Evolutionary conservation across 2,888 invertebrate genomes (phyloP), one percentile per base, ranked within the genome.

Genomic region (Sinodicranocentrus sp.): DNA sequence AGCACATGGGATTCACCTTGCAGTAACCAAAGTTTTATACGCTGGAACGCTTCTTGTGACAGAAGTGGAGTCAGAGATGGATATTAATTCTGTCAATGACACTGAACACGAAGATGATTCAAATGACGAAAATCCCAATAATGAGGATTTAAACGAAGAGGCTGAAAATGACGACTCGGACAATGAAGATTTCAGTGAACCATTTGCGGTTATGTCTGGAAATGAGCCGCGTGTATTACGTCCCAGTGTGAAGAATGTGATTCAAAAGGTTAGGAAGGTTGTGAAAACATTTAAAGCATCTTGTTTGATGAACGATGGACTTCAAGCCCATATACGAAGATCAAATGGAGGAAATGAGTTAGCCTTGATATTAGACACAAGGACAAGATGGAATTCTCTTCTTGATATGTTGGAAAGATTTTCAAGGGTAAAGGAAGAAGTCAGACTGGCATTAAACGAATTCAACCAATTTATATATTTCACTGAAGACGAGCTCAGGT

Each of bases 1-100:
- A 5, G 61, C 75, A n/a, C 63, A 75, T 23, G 75, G 48, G 2
- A 48, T 75, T 1, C 75, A 75, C 19, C 23, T 75, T 0, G 75
- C 75, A 0, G 75, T 75, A 1, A n/a, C 10, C 5, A 26, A 44
- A 28, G 63, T 63, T 3, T 15, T 72, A 1, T 75, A 63, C 13
- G 19, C n/a, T 21, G 10, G 26, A 6, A 15, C 61, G n/a, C 25
- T 3, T 10, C 33, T 6, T 33, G 5, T 33, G 33, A 33, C 3
- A 33, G 5, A 10, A 33, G 33, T 33, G 33, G 33, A 33, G 33
- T 33, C 33, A 33, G 33, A 33, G 10, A 6, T 10, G 5, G 33
- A 33, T 6, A 33, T 10, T 10, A 10, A 33, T 6, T 6, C 5
- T 33, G 33, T 6, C 33, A 33, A 33, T 10, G 33, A 33, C 3